Evolutionary conservation across 2,888 invertebrate species (phyloP), one percentile per base, ranked within the genome.

Genomic region (Pammene fasciana): DNA sequence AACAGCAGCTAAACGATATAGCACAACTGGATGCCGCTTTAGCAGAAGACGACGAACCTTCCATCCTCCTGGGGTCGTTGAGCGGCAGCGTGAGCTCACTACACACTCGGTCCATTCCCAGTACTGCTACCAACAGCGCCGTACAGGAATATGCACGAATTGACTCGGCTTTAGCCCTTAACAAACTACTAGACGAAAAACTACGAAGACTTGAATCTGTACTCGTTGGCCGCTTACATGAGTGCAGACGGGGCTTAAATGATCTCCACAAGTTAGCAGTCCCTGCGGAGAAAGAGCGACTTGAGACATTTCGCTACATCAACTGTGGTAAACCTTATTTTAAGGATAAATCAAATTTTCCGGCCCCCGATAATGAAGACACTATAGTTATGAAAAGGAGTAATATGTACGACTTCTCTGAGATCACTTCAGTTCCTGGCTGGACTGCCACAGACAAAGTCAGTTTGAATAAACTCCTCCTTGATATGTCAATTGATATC

Each of bases 241-340:
- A 91, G 70, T 93, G 93, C 55, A 79, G 84, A 18, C 72, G 75
- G 13, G 88, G 85, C 72, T 75, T 89, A 11, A 65, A 72, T 43
- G 75, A 80, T 45, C 73, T 86, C 10, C 76, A 80, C 54, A 48
- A 62, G 1, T 66, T 67, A 0, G 68, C 72, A 11, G 45, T 61
- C 13, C 50, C 68, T 0, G 52, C 54, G 6, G 80, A 79, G 0
- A 80, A 72, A 16, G 78, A 78, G n/a, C 72, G 72, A 57, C 36
- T 62, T 46, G 75, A 75, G 52, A 70, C 60, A 6, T 89, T 86
- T 41, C 80, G 83, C 36, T 86, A 87, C 48, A 79, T 85, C 0
- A 80, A 78, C 61, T 90, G 94, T 79, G 93, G 95, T 41, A 90
- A 93, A 76, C 94, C 96, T 0, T 96, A 95, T 79, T 96, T 96